A percentile compares a stretch with the other conserved stretches of the same genome.
Conservation (phyloP, 2,797 vertebrate genomes). For the Sebastes matsubarae region DNA sequence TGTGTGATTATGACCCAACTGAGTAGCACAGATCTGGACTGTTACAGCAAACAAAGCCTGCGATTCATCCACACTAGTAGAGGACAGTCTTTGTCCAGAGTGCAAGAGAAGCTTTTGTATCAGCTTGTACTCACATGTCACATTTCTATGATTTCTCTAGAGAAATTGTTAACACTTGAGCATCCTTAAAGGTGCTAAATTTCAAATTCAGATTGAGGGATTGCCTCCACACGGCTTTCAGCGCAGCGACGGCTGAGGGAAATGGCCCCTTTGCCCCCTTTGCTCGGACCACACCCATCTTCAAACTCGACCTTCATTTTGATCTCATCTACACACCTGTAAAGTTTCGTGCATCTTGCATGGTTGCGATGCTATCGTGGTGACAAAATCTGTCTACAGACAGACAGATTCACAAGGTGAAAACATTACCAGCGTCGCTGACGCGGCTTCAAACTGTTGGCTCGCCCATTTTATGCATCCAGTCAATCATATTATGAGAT, state of each 20-base stretch:
- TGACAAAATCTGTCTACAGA: neutral
- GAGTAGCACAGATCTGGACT: slow-evolving; percentile 43
- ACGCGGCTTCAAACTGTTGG: neutral
- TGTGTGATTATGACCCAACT: slow-evolving; percentile 29
- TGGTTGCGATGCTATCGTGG: neutral
- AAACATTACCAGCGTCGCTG: neutral
- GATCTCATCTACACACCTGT: neutral
- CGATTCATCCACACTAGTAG: slow-evolving; percentile 60
- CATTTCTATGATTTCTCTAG: neutral
- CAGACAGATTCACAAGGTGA: too few species aligned
- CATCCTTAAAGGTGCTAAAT: neutral
- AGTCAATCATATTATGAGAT: neutral
- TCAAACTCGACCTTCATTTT: neutral
- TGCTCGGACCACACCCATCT: too few species aligned
- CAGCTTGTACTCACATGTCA: slow-evolving; percentile 13
- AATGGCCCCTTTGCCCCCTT: too few species aligned
- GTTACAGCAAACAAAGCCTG: slow-evolving; percentile 69
- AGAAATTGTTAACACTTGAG: neutral
- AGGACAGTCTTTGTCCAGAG: slow-evolving; percentile 54
- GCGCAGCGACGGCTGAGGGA: neutral
- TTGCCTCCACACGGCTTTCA: neutral
- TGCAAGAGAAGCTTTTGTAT: slow-evolving; percentile 8
- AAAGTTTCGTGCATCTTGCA: neutral
- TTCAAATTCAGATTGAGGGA: neutral
- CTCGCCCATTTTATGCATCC: neutral